Evolutionary conservation across 2,113 vertebrate genomes (phyloP).

Genomic region (Alethe diademata): DNA sequence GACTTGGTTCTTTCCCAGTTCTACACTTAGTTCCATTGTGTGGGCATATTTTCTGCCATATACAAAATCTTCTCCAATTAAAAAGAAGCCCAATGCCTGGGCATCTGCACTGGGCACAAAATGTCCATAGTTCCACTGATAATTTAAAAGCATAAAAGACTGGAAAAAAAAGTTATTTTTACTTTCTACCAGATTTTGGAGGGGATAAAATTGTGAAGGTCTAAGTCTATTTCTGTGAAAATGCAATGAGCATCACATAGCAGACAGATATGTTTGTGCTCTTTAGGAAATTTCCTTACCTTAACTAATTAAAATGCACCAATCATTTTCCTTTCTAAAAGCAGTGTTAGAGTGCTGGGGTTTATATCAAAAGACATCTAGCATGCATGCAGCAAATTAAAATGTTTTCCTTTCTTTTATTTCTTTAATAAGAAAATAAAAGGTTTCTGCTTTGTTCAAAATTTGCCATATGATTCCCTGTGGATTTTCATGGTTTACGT

Average conservation of each 20-base stretch:
- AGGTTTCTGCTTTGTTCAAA: not conserved
- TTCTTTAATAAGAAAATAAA: not conserved
- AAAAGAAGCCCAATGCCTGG: not conserved
- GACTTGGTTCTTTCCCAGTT: not conserved
- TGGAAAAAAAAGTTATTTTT: not conserved
- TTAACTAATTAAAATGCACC: not conserved
- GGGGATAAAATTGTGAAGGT: not conserved
- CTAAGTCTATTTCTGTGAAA: not conserved
- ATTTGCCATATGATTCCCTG: accelerated
- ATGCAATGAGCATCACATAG: accelerated
- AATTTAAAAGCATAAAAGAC: not conserved
- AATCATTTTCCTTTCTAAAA: not conserved
- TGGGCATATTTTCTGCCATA: not conserved
- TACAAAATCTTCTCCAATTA: not conserved
- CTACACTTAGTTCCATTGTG: not conserved
- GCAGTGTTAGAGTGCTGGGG: not conserved
- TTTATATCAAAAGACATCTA: not conserved
- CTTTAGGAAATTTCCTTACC: not conserved
- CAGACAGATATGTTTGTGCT: not conserved
- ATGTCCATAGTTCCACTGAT: not conserved
- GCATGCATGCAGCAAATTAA: not conserved
- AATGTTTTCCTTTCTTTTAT: not conserved
- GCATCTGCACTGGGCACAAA: accelerated
- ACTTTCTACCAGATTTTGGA: not conserved
- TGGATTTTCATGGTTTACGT: not conserved